Base-by-base conservation (phyloP, 2,113 vertebrate species). In the Delphinapterus leucas region DNA sequence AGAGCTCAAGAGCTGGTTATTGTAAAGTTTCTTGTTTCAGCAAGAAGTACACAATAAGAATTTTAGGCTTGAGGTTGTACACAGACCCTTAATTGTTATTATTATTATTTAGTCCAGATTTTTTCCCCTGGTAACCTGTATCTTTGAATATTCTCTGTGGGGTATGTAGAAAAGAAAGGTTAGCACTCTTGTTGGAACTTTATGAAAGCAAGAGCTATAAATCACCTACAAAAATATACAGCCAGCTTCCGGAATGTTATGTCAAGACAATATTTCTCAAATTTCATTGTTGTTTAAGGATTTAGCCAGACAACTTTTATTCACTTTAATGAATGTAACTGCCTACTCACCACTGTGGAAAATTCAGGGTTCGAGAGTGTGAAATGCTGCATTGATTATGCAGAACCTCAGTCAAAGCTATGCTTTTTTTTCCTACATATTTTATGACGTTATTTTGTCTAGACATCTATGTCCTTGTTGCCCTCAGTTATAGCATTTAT, bases 171-270 rank as follows among this genome's bases (percentile, higher is more conserved):
- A 79, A 94, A 80, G 47, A 87, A 90, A 36, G 12, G 11, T 20
- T 36, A 23, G 28, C 23, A 47, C 28, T 80, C 1, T 77, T 68
- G 44, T 61, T 74, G 31, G 61, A 95, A 88, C 81, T 91, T 93
- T 68, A 95, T 91, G 73, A 81, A 55, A 71, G 8, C 12, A 70
- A 44, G 49, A 93, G 8, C 11, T 53, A 49, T 79, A 88, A 70
- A 77, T 94, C 44, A 91, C 55, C 88, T 71, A n/a, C 18, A 79
- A 70, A 93, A 70, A 93, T 81, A 88, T n/a, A 84, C 15, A 94
- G n/a, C 15, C 38, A 82, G 58, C 12, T 85, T 88, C 36, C 36
- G 88, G 65, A 31, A 85, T 36, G 17, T 94, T 70, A 88, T 14
- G 6, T 41, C 33, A 92, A 88, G 60, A 84, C 9, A 38, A 26